Percentiles rank a stretch among this genome's conserved stretches.
Conservation (phyloP, 2,113 vertebrate species). For the Indicator maculatus region DNA sequence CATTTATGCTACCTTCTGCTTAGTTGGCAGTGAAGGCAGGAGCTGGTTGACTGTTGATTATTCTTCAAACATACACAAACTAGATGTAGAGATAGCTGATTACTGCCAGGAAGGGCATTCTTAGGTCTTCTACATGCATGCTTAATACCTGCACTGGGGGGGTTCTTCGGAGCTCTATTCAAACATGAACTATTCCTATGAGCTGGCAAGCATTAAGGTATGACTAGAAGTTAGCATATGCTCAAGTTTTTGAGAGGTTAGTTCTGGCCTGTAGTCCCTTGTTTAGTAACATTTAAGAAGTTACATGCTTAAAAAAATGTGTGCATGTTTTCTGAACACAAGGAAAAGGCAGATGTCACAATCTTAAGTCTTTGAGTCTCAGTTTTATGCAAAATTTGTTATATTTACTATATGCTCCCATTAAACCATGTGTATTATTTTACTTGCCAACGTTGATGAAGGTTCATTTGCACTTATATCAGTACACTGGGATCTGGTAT, state of each 20-base stretch:
- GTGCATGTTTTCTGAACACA: background rate
- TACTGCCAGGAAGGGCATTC: background rate
- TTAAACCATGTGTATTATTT: background rate
- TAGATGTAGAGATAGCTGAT: background rate
- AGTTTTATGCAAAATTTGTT: background rate
- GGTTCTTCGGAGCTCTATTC: background rate
- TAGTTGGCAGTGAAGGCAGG: background rate
- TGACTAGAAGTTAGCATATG: background rate
- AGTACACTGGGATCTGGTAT: background rate
- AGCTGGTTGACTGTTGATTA: background rate
- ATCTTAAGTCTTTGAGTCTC: background rate
- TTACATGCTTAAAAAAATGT: background rate
- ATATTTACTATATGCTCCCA: background rate
- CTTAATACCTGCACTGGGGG: background rate
- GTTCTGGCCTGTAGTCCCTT: background rate
- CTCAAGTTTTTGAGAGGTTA: background rate
- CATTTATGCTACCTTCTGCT: background rate
- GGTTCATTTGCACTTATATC: background rate
- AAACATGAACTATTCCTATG: background rate
- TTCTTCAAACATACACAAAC: background rate
- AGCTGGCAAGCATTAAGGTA: background rate
- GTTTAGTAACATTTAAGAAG: background rate
- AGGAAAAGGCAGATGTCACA: background rate
- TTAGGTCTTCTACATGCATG: background rate
- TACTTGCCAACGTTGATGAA: background rate